A percentile compares a stretch with the other conserved stretches of the same genome.
Conservation (phyloP, 2,888 invertebrate species). For the Unio pictorum region DNA sequence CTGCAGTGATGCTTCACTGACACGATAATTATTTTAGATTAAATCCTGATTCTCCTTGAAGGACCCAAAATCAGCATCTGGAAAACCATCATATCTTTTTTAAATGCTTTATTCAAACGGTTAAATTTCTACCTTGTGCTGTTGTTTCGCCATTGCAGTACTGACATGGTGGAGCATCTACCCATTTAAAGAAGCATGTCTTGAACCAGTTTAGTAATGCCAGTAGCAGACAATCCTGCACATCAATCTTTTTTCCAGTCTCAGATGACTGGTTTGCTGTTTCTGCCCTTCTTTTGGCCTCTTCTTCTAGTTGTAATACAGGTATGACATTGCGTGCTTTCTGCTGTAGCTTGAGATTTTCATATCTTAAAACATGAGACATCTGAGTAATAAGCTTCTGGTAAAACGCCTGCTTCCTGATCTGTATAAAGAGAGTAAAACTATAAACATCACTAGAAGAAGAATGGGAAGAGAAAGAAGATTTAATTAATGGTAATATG, state of each 20-base stretch:
- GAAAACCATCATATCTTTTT: not conserved
- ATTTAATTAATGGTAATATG: too few species aligned
- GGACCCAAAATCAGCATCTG: too few species aligned
- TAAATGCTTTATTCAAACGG: not conserved
- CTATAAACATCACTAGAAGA: not conserved
- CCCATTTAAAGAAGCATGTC: constrained; percentile 91
- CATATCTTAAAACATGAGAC: constrained; percentile 79
- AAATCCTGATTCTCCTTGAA: too few species aligned
- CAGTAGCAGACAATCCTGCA: constrained; percentile 80
- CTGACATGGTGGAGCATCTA: constrained; percentile 81
- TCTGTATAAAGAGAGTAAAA: constrained; percentile 33
- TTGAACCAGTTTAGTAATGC: constrained; percentile 95
- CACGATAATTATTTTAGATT: too few species aligned
- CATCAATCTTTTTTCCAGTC: constrained; percentile 30
- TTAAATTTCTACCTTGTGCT: constrained; percentile 12
- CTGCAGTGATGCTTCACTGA: too few species aligned
- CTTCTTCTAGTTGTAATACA: constrained; percentile 77
- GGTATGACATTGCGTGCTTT: constrained; percentile 82
- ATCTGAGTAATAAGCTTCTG: constrained; percentile 65
- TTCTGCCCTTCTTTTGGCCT: constrained; percentile 73
- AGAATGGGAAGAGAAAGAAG: too few species aligned
- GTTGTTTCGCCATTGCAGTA: constrained; percentile 76
- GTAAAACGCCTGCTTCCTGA: constrained; percentile 56
- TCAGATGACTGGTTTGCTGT: constrained; percentile 17
- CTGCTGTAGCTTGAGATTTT: constrained; percentile 78